These are phyloP conservation scores for Haplochromis vanheusdeni DNA, from an alignment of 2,113 vertebrate genomes.

Conservation along the genomic window DNA sequence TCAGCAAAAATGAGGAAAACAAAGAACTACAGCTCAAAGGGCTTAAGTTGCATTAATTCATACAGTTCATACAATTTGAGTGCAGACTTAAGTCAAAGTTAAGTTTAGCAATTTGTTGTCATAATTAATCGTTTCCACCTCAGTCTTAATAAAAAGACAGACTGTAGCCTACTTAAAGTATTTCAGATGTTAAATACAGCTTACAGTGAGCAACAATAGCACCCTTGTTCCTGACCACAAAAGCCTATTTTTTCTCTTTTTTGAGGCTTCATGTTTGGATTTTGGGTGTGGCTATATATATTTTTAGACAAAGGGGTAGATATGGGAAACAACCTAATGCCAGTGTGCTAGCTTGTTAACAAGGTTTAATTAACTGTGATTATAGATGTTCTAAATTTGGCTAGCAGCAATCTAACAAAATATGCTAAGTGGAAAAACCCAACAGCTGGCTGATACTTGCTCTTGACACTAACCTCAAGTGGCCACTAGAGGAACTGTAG, in stretches of 20 bases:
- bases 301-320: background rate
- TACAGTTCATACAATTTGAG: background rate
- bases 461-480: background rate
- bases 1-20: background rate
- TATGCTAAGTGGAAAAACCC: background rate
- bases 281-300: background rate
- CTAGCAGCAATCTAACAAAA: background rate
- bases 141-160: background rate
- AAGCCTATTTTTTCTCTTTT: background rate
- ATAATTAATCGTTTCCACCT: background rate
- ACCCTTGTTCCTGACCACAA: background rate
- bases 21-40: background rate
- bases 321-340: background rate
- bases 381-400: background rate
- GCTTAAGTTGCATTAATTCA: background rate
- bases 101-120: background rate
- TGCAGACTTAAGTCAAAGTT: background rate
- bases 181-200: background rate
- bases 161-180: background rate
- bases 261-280: background rate
- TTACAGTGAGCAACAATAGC: background rate
- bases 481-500: background rate
- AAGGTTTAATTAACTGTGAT: background rate
- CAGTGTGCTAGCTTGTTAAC: background rate
- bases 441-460: background rate